Evolutionary conservation across 2,888 invertebrate species (phyloP), one percentile per base, ranked within the genome.

Genomic region (Cheiracanthium punctorium): DNA sequence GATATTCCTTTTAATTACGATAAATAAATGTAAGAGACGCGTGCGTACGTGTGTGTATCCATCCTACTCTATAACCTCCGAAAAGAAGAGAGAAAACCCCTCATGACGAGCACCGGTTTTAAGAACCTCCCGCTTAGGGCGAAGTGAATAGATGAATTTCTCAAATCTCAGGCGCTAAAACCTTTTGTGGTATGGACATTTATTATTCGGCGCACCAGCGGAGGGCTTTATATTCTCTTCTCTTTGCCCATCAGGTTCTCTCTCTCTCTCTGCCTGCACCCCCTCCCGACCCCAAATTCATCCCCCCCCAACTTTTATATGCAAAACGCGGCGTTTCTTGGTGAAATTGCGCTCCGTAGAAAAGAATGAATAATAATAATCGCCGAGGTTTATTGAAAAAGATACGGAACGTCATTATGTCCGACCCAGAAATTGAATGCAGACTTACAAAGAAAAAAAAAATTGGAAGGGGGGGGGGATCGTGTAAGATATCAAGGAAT

Each of bases 281-380:
- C 10, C 43, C 43, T 2, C 43, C 17, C 24, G 5, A 2, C 58
- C 58, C 24, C 58, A n/a, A n/a, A 20, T 58, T 58, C n/a, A n/a
- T n/a, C 17, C 24, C 24, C 24, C 58, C 58, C 24, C 58, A n/a
- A n/a, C 58, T 58, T 58, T 58, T 58, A 58, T 58, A 58, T 58
- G 58, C 58, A 58, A 58, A 58, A 58, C 58, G 58, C 58, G 24
- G 58, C 58, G 12, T 58, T 58, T 58, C 58, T 58, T 58, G 58
- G 24, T 17, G 58, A 58, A 58, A 58, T 58, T 58, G 58, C 58
- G 24, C 24, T 8, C 24, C 58, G 2, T 24, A 24, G 24, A 58
- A 58, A 58, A 58, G 58, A 58, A 58, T 58, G 58, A 58, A 58
- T 58, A 58, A 58, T 58, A 58, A 58, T 58, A 58, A 58, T 58